A percentile compares a stretch with the other conserved stretches of the same genome.
Conservation (phyloP, 2,888 invertebrate genomes). For the Abrostola triplasia region DNA sequence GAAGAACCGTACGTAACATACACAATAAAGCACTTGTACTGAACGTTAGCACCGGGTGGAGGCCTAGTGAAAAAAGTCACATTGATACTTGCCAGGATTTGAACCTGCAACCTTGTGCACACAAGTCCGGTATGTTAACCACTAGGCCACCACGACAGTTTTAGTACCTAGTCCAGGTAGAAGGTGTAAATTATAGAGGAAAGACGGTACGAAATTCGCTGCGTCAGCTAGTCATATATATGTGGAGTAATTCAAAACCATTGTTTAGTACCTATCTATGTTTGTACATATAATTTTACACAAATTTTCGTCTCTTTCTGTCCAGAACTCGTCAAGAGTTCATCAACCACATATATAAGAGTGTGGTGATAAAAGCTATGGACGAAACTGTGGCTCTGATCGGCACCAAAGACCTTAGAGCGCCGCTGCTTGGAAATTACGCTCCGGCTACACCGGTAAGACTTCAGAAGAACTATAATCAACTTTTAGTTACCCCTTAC, state of each 20-base stretch:
- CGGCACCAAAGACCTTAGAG: neutral
- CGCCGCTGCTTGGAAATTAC: slow-evolving; percentile 19
- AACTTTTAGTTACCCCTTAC: neutral
- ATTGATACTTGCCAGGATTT: too few relatives aligned
- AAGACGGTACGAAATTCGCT: too few relatives aligned
- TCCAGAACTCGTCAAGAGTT: slow-evolving; percentile 20
- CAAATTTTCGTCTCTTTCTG: neutral
- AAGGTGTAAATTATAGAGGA: too few relatives aligned
- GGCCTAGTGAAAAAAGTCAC: too few relatives aligned
- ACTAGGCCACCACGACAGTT: too few relatives aligned
- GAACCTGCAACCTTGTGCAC: too few relatives aligned
- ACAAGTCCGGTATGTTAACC: too few relatives aligned
- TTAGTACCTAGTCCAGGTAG: too few relatives aligned
- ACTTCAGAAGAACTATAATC: neutral
- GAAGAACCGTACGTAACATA: slow-evolving; percentile 34
- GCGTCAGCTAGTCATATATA: too few relatives aligned
- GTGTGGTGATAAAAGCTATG: neutral
- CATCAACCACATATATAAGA: slow-evolving; percentile 14
- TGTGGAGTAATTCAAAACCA: neutral
- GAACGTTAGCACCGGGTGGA: too few relatives aligned
- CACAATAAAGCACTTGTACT: neutral
- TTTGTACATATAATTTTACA: neutral
- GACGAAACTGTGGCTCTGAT: neutral
- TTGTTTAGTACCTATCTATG: neutral
- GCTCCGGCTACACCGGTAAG: slow-evolving; percentile 29